These are phyloP conservation scores for Ataeniobius toweri DNA, from an alignment of 2,797 vertebrate genomes.

Conservation along the genomic window DNA sequence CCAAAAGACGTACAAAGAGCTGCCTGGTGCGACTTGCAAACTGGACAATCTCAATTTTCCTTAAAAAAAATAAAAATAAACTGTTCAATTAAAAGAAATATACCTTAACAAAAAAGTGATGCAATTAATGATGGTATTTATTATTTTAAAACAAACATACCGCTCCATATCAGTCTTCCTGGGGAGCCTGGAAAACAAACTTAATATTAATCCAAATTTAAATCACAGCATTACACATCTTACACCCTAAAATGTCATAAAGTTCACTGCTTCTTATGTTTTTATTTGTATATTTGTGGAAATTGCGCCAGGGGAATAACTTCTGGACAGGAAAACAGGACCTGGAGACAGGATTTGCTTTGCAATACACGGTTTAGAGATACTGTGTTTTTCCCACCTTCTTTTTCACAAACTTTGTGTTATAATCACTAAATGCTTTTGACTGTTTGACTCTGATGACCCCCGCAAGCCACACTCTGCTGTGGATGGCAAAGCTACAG, in stretches of 20 bases:
- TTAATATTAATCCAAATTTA: background rate
- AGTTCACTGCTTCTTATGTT: background rate
- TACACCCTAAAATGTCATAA: background rate
- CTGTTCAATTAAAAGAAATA: background rate
- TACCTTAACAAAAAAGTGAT: background rate
- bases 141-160: slow-evolving; percentile 70
- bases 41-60: slow-evolving; percentile 99
- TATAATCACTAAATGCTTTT: background rate
- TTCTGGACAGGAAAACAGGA: too few species aligned
- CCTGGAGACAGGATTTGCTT: background rate
- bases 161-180: slow-evolving; percentile 99
- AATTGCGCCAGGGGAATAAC: background rate
- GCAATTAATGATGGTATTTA: rapidly evolving
- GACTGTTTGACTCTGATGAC: background rate
- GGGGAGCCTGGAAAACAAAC: slow-evolving; percentile 83
- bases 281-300: background rate
- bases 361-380: background rate
- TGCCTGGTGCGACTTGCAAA: slow-evolving; percentile 98
- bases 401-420: background rate
- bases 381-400: background rate
- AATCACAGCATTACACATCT: background rate
- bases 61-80: slow-evolving; percentile 50
- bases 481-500: background rate
- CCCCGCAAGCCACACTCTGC: background rate
- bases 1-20: slow-evolving; percentile 94